phyloP scores from a whole-genome alignment of 2,113 vertebrate genomes.

The Mohoua ochrocephala region DNA sequence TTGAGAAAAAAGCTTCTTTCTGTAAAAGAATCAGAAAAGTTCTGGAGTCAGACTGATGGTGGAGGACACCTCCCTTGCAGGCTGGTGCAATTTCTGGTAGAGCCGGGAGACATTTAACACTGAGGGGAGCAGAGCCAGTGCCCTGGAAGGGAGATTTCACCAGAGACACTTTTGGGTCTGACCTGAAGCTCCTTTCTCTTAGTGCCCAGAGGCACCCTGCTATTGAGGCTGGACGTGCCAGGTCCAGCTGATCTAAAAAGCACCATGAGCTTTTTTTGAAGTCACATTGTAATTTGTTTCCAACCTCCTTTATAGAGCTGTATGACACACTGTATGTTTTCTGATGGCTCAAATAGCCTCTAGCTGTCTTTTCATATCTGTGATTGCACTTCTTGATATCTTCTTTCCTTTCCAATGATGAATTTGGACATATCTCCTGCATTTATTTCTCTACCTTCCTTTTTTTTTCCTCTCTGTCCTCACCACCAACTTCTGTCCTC shows the following conservation, averaged over 20 bases:
- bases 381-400: not conserved
- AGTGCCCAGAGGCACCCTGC: not conserved
- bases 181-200: not conserved
- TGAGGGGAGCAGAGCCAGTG: not conserved
- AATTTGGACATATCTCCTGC: not conserved
- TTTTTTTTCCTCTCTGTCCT: not conserved
- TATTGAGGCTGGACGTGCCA: not conserved
- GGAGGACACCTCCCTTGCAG: not conserved
- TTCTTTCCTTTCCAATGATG: not conserved
- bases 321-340: not conserved
- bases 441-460: not conserved
- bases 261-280: not conserved
- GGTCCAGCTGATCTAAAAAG: not conserved
- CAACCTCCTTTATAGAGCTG: not conserved
- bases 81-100: not conserved
- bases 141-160: not conserved
- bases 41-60: not conserved
- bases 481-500: not conserved
- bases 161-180: not conserved
- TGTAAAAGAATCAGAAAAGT: not conserved
- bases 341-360: not conserved
- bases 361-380: not conserved
- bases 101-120: not conserved
- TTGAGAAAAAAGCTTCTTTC: not conserved
- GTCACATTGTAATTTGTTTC: not conserved